phyloP scores from a whole-genome alignment of 2,113 vertebrate species.

The Passer domesticus region DNA sequence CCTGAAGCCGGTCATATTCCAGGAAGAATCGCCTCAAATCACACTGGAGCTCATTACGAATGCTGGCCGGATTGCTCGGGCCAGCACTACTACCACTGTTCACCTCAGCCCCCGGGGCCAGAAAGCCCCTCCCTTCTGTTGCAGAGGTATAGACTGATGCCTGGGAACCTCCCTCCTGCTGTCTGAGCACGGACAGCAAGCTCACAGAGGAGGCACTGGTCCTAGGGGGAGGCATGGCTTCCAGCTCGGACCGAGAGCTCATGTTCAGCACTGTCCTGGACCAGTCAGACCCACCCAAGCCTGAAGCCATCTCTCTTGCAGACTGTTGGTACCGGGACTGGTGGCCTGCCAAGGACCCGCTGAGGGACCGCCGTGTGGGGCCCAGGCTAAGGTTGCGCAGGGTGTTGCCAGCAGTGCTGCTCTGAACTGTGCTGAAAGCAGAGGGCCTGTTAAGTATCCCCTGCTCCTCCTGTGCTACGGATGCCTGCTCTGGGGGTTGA shows the following conservation, averaged over 20 bases:
- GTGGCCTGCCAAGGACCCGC: constrained; percentile 77
- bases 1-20: constrained; percentile 95
- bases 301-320: constrained; percentile 76
- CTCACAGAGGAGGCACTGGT: constrained; percentile 95
- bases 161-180: constrained; percentile 90
- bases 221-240: constrained; percentile 89
- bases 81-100: constrained; percentile 77
- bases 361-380: constrained; percentile 79
- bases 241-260: constrained; percentile 75
- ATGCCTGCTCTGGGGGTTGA: constrained; percentile 81
- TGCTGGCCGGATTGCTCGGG: constrained; percentile 85
- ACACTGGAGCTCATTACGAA: constrained; percentile 94
- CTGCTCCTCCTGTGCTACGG: constrained; percentile 82
- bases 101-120: constrained; percentile 74
- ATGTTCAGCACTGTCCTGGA: constrained; percentile 87
- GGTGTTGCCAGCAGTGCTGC: constrained; percentile 85
- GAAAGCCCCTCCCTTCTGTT: constrained; percentile 90
- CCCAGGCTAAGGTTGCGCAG: constrained; percentile 85
- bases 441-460: constrained; percentile 86
- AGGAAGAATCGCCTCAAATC: constrained; percentile 97
- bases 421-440: constrained; percentile 96
- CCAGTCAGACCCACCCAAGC: constrained; percentile 85
- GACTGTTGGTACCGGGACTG: constrained; percentile 77
- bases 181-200: constrained; percentile 89
- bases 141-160: constrained; percentile 96